Conservation (phyloP, 1,140 invertebrate species). For the Sarcophaga bullata region DNA sequence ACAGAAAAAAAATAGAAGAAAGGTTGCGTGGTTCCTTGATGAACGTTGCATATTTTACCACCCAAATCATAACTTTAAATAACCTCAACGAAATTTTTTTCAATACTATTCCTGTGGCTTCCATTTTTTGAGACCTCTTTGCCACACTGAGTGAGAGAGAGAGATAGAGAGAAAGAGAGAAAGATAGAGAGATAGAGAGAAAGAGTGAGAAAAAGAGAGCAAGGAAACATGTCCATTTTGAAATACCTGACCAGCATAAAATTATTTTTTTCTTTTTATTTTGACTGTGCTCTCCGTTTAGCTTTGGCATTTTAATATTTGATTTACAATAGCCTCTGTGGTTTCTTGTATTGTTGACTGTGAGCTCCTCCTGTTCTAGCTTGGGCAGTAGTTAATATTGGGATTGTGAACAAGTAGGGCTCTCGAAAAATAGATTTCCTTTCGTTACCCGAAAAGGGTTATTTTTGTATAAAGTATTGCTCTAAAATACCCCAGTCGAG, state of each 20-base stretch:
- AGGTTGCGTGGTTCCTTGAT: neutral
- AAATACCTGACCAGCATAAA: constrained; percentile 34
- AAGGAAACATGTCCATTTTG: neutral
- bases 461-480: too few species aligned
- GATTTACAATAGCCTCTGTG: constrained; percentile 34
- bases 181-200: too few species aligned
- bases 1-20: neutral
- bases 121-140: neutral
- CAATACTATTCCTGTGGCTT: neutral
- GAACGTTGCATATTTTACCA: neutral
- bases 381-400: too few species aligned
- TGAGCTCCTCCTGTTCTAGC: too few species aligned
- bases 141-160: too few species aligned
- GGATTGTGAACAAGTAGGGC: too few species aligned
- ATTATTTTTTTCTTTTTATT: neutral
- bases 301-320: constrained; percentile 31
- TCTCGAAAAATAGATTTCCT: neutral
- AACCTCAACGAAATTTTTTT: neutral
- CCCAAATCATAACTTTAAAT: constrained; percentile 24
- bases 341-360: too few species aligned
- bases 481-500: neutral
- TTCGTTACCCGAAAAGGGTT: neutral
- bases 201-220: too few species aligned
- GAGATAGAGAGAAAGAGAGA: too few species aligned
- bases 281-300: neutral